phyloP scores from a whole-genome alignment of 2,113 vertebrate species.

The Saccopteryx leptura region DNA sequence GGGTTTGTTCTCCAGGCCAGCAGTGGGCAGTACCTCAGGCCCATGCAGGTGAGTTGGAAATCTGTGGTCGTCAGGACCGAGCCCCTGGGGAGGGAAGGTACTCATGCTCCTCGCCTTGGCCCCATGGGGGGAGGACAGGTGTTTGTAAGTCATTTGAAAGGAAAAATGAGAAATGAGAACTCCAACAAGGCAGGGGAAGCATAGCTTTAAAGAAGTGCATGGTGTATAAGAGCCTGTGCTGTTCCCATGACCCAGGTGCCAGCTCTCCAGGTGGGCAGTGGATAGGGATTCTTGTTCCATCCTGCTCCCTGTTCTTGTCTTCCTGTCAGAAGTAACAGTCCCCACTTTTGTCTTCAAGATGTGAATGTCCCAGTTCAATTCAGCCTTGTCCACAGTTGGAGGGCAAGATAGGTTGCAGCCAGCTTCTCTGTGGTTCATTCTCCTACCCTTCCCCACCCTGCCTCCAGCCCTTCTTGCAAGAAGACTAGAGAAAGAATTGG shows the following conservation, averaged over 20 bases:
- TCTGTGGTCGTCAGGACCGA: not conserved
- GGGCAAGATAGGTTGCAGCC: not conserved
- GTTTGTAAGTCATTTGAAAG: not conserved
- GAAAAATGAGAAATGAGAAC: not conserved
- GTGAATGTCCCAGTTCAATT: not conserved
- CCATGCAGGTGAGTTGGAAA: constrained; percentile 89
- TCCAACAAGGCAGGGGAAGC: not conserved
- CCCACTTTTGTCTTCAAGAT: not conserved
- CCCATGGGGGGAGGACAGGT: not conserved
- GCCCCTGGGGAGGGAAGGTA: not conserved
- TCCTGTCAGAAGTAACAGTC: not conserved
- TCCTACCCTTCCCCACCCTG: too few relatives aligned
- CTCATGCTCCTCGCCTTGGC: fast-evolving
- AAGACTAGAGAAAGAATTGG: not conserved
- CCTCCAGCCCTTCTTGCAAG: not conserved
- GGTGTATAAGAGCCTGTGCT: not conserved
- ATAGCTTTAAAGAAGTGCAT: not conserved
- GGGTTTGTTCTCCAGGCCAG: constrained; percentile 89
- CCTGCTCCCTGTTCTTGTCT: not conserved
- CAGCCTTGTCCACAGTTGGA: not conserved
- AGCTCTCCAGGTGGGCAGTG: not conserved
- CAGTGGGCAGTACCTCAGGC: constrained; percentile 85
- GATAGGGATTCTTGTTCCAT: not conserved
- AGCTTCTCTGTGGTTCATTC: not conserved
- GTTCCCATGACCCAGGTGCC: not conserved